Base-by-base conservation (phyloP, 2,113 vertebrate genomes). In the Carettochelys insculpta region DNA sequence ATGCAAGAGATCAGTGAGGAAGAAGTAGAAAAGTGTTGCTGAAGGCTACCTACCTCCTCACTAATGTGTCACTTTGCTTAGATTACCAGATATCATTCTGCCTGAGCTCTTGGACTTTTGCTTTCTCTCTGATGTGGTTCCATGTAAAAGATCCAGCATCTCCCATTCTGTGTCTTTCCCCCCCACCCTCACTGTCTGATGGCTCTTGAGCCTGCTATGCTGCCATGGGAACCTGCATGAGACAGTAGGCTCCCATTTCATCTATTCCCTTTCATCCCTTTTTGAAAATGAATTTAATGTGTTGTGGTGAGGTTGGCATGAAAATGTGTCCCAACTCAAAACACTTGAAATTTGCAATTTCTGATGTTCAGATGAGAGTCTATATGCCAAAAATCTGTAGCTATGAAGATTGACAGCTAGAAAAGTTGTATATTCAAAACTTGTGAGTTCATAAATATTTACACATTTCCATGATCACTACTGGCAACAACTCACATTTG, bases 141-240 rank as follows among this genome's bases (percentile, higher is more conserved):
- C 85, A 87, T 86, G 78, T 85, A 65, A 65, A 22, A 93, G 92
- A 93, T 79, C 68, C 80, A 94, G 90, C 91, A 80, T 77, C 82
- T 94, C 86, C 86, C 82, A 77, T 85, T 86, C 86, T 76, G 77
- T 68, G 65, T 61, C 41, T 95, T 56, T 86, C 92, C 47, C 25
- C 38, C n/a, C 24, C 61, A 77, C 77, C 77, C 88, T 92, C 71
- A 61, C 88, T 86, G 83, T 90, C 95, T 95, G 95, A 95, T 82
- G 83, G 65, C 93, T 92, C 95, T 91, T 85, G 81, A 94, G 75
- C 92, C 86, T 94, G 95, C 97, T 93, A 93, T 90, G 97, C 97
- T 97, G 95, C 95, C 92, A 95, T 95, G 95, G 95, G 97, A 96
- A 96, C 95, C 93, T 94, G 95, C 38, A 11, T 58, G 95, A 96